Evolutionary conservation across 1,140 invertebrate genomes (phyloP).

Genomic region (Belonocnema kinseyi): DNA sequence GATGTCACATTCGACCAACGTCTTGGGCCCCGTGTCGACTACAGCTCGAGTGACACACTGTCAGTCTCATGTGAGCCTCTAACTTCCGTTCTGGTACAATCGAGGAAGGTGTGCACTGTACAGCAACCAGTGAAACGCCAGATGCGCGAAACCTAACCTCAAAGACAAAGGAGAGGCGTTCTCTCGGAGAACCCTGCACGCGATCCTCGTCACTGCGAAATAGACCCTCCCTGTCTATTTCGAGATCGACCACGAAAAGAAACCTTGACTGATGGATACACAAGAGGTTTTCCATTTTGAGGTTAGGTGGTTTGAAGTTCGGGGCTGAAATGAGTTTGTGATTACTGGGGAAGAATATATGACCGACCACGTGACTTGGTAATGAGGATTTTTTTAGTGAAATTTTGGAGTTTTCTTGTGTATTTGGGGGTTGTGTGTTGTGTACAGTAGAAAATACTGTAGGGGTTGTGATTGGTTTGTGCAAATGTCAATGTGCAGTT

Average conservation of each 20-base stretch:
- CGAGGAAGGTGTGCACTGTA: neutral
- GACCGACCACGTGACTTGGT: too few species aligned
- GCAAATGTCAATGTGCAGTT: too few species aligned
- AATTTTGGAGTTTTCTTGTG: too few species aligned
- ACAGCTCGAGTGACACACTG: neutral
- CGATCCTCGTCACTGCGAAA: slow-evolving; percentile 33
- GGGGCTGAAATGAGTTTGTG: neutral
- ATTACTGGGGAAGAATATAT: neutral
- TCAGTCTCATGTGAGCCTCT: neutral
- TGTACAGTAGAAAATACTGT: too few species aligned
- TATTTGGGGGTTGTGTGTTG: too few species aligned
- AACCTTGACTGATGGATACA: neutral
- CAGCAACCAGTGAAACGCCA: slow-evolving; percentile 46
- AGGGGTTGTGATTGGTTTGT: too few species aligned
- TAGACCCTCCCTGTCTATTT: neutral
- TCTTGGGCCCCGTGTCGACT: neutral
- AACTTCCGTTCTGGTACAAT: neutral
- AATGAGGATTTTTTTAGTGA: too few species aligned
- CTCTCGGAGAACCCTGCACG: slow-evolving; percentile 29
- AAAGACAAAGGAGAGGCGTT: slow-evolving; percentile 51
- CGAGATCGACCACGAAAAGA: neutral
- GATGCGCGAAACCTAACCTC: slow-evolving; percentile 58
- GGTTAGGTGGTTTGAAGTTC: slow-evolving; percentile 23
- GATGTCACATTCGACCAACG: slow-evolving; percentile 4
- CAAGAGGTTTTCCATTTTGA: too few species aligned